Conservation (phyloP, 2,888 invertebrate species). For the Agrotis clavis region DNA sequence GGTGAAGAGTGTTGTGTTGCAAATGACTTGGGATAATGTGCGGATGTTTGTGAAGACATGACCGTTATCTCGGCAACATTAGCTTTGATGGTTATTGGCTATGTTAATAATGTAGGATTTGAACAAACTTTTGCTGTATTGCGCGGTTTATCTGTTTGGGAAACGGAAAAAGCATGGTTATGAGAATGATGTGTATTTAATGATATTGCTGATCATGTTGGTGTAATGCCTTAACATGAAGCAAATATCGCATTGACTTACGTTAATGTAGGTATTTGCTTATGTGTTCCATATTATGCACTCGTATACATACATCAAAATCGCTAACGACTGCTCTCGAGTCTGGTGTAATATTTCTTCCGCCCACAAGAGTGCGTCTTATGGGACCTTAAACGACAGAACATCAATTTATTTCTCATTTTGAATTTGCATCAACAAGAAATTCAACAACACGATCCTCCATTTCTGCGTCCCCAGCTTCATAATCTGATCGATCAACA, state of each 20-base stretch:
- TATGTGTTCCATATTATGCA: conserved; percentile 14
- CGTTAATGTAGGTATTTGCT: neutral
- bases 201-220: conserved; percentile 6
- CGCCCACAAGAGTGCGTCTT: conserved; percentile 55
- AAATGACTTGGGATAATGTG: conserved; percentile 70
- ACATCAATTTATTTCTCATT: conserved; percentile 44
- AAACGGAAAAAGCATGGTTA: conserved; percentile 18
- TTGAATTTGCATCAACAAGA: conserved; percentile 38
- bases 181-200: conserved; percentile 1
- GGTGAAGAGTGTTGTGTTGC: conserved; percentile 65
- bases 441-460: conserved; percentile 17
- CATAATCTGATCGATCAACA: conserved; percentile 29
- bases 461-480: conserved; percentile 9
- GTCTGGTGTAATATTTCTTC: conserved; percentile 49
- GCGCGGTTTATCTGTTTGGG: conserved; percentile 34
- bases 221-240: too few species aligned
- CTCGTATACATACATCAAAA: conserved; percentile 38
- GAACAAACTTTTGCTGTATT: conserved; percentile 41
- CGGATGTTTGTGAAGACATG: conserved; percentile 69
- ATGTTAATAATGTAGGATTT: conserved; percentile 60
- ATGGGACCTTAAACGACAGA: conserved; percentile 46
- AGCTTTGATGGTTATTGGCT: conserved; percentile 67
- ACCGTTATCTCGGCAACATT: conserved; percentile 64
- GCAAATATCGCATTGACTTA: too few species aligned
- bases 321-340: conserved; percentile 52